phyloP scores from a whole-genome alignment of 2,797 vertebrate species.

The Coreius guichenoti region DNA sequence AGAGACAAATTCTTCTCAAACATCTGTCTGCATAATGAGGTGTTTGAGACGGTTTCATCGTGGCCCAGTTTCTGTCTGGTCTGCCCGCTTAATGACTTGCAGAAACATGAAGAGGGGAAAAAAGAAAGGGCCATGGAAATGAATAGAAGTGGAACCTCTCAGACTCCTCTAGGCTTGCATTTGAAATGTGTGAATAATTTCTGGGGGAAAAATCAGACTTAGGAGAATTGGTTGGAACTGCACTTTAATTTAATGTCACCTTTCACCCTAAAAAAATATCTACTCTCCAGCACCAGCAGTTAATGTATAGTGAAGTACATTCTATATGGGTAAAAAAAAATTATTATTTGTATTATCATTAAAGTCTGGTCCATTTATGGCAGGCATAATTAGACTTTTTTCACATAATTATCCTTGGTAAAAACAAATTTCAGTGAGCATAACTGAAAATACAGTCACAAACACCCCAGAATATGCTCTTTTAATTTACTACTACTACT shows the following conservation, averaged over 20 bases:
- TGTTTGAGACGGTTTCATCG: constrained; percentile 32
- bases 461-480: not conserved
- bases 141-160: constrained; percentile 13
- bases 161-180: constrained; percentile 37
- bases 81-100: constrained; percentile 49
- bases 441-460: not conserved
- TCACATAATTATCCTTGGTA: too few relatives aligned
- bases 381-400: not conserved
- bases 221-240: not conserved
- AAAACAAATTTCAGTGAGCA: too few relatives aligned
- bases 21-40: constrained; percentile 57
- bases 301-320: not conserved
- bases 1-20: constrained; percentile 47
- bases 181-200: constrained; percentile 46
- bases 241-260: constrained; percentile 27
- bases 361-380: not conserved
- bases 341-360: not conserved
- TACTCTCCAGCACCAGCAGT: not conserved
- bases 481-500: not conserved
- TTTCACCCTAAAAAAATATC: not conserved
- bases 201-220: not conserved
- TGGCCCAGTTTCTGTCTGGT: constrained; percentile 51
- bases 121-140: constrained; percentile 36
- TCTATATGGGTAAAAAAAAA: not conserved
- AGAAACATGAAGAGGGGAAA: constrained; percentile 39